Base-by-base conservation (phyloP, 2,888 invertebrate species). In the Leptopilina drosophilae region DNA sequence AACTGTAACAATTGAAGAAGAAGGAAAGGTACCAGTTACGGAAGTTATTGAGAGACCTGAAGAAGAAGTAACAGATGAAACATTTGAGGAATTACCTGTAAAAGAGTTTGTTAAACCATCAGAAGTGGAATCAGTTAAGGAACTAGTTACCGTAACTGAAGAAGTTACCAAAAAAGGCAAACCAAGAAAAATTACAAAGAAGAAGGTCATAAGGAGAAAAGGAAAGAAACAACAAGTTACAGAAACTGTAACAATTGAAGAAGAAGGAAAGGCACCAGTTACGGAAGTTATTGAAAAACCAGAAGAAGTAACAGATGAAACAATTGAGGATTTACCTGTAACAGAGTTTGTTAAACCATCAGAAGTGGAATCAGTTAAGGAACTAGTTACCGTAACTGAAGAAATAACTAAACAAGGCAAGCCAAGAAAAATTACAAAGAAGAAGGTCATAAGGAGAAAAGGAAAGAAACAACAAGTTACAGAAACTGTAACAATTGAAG, bases 391-490 rank as follows among this genome's bases (percentile, higher is more conserved):
- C 40, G 76, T 76, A 12, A 67, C 40, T 11, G 66, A 26, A 12
- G 77, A 87, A 64, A 81, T 91, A 84, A 88, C 90, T 12, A 91
- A 75, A 84, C 89, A 78, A 87, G 92, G 85, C 81, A 87, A 89
- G 6, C 90, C 90, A 46, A 91, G 89, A 83, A 92, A 91, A 82
- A 91, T 92, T 78, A 90, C 89, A 3, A 85, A 87, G 14, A 90
- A 87, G 81, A 87, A 79, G 78, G 87, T 86, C 5, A 53, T 87
- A 87, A 33, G 88, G 85, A 64, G 92, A 65, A 91, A 90, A 82
- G 92, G 90, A 76, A 85, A 89, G 65, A 92, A 90, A 84, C 89
- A 92, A 79, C 92, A 92, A 86, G 89, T 92, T 0, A 92, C 92
- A 0, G 92, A 92, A 78, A 91, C 92, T 59, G 90, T 90, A n/a